These are phyloP conservation scores for Philypnodon macrostomus DNA, from an alignment of 2,797 vertebrate genomes.

Conservation along the genomic window DNA sequence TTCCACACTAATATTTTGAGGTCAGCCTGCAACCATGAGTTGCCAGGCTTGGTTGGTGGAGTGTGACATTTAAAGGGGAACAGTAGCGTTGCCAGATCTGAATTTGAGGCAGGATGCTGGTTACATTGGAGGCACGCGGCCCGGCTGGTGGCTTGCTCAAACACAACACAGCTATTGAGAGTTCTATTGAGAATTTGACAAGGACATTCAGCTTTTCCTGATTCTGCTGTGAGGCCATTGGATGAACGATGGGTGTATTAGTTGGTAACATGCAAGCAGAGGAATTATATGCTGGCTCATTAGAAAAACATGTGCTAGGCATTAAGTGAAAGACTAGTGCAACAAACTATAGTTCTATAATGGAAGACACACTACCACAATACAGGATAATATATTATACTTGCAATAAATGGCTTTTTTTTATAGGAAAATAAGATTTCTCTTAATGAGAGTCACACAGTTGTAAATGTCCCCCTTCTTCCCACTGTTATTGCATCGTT, in stretches of 20 bases:
- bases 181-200: slow-evolving; percentile 12
- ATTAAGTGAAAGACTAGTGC: no score
- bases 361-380: no score
- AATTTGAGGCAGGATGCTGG: slow-evolving; percentile 65
- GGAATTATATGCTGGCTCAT: no score
- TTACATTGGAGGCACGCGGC: slow-evolving; percentile 36
- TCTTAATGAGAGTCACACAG: no score
- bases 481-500: no score
- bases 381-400: no score
- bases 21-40: slow-evolving; percentile 14
- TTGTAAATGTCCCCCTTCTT: no score
- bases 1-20: slow-evolving; percentile 38
- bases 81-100: slow-evolving; percentile 58
- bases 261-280: neutral
- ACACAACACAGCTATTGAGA: slow-evolving; percentile 18
- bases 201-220: slow-evolving; percentile 26
- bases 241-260: slow-evolving; percentile 34
- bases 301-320: no score
- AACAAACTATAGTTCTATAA: no score
- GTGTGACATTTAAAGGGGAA: slow-evolving; percentile 44
- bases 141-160: slow-evolving; percentile 23
- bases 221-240: slow-evolving; percentile 15
- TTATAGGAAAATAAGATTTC: no score
- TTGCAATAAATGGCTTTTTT: no score
- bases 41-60: slow-evolving; percentile 46